A percentile compares a stretch with the other conserved stretches of the same genome.
These are phyloP conservation scores for Ictidomys tridecemlineatus DNA, from an alignment of 2,113 vertebrate species.

Conservation along the genomic window DNA sequence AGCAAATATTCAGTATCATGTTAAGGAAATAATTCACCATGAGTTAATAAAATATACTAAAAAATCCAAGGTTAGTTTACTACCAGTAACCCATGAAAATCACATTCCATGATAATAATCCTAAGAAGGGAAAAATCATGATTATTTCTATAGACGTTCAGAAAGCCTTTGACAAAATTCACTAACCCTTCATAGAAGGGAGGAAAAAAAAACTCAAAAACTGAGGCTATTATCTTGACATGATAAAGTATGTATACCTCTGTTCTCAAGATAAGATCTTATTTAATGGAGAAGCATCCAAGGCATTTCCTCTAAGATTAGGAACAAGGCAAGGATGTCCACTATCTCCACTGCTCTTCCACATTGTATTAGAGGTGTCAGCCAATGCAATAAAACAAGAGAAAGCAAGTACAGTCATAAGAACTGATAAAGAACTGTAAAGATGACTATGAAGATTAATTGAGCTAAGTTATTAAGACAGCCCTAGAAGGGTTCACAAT, in stretches of 20 bases:
- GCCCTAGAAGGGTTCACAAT: neutral
- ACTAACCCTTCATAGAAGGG: neutral
- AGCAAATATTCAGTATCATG: conserved; percentile 29
- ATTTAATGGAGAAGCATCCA: neutral
- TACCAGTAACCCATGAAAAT: conserved; percentile 37
- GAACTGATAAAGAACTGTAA: neutral
- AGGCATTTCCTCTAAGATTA: neutral
- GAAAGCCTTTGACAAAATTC: neutral
- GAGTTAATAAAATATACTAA: conserved; percentile 15
- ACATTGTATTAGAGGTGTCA: neutral
- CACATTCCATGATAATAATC: neutral
- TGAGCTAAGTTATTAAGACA: neutral
- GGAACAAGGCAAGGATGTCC: neutral
- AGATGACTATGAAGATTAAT: neutral
- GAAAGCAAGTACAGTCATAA: neutral
- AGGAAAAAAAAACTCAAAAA: neutral
- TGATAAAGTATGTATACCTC: neutral
- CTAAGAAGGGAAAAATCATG: neutral
- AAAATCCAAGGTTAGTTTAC: conserved; percentile 2
- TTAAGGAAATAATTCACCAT: conserved; percentile 41
- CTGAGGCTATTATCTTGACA: neutral
- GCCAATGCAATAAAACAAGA: neutral
- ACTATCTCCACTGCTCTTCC: neutral
- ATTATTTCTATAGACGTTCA: conserved; percentile 20
- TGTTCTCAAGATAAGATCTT: neutral